phyloP scores from a whole-genome alignment of 2,113 vertebrate species.

The Pan paniscus region DNA sequence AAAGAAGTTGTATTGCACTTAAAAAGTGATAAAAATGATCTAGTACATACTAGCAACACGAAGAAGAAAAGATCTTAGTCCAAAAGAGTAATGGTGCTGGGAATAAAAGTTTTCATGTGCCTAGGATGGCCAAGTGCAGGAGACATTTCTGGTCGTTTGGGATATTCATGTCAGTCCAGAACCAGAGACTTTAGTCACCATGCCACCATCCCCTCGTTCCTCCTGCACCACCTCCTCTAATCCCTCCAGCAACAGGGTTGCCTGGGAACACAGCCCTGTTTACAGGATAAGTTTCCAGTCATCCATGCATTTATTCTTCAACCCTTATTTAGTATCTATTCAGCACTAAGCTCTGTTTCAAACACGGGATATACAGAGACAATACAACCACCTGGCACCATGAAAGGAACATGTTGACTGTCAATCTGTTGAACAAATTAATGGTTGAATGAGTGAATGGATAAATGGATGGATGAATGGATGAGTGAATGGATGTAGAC shows the following conservation, averaged over 20 bases:
- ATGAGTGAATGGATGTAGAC: background rate
- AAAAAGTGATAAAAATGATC: background rate
- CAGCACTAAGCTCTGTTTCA: background rate
- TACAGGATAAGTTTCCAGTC: background rate
- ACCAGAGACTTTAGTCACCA: background rate
- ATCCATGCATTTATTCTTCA: background rate
- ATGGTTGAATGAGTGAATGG: background rate
- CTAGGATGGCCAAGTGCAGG: background rate
- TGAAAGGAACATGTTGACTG: background rate
- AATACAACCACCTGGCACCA: background rate
- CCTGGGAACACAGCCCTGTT: background rate
- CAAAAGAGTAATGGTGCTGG: background rate
- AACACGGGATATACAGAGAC: background rate
- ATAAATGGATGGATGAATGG: background rate
- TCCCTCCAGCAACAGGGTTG: background rate
- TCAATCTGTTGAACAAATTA: background rate
- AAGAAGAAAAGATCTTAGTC: background rate
- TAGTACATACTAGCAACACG: background rate
- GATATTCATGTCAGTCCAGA: background rate
- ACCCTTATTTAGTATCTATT: background rate
- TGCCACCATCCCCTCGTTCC: background rate
- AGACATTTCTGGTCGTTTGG: background rate
- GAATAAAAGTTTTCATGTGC: background rate
- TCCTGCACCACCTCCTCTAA: background rate
- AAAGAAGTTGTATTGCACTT: background rate